A percentile compares a stretch with the other conserved stretches of the same genome.
These are phyloP conservation scores for Glaucomys volans DNA, from an alignment of 2,113 vertebrate genomes.

Conservation along the genomic window DNA sequence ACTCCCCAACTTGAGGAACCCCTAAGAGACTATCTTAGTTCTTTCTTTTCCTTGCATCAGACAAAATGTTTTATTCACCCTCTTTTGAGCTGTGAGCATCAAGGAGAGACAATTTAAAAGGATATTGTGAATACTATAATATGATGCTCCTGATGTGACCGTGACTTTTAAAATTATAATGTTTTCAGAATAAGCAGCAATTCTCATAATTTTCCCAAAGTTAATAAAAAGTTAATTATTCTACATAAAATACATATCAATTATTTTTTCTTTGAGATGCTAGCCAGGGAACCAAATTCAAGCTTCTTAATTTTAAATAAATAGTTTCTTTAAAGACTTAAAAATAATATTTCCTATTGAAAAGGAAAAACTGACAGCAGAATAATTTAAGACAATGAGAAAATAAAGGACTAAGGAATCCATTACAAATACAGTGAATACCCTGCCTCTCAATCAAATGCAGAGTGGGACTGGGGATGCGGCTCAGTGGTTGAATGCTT, in stretches of 20 bases:
- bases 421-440: not conserved
- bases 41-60: not conserved
- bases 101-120: not conserved
- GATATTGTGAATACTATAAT: not conserved
- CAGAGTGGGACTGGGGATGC: too few relatives aligned
- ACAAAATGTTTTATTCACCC: not conserved
- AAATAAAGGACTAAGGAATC: not conserved
- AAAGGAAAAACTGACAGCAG: not conserved
- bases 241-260: not conserved
- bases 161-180: not conserved
- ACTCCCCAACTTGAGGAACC: not conserved
- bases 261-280: not conserved
- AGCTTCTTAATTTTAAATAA: not conserved
- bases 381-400: not conserved
- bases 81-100: not conserved
- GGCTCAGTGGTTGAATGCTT: too few relatives aligned
- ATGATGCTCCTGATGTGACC: not conserved
- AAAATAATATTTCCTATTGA: not conserved
- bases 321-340: not conserved
- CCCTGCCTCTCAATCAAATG: too few relatives aligned
- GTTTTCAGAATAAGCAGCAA: not conserved
- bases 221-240: constrained; percentile 15
- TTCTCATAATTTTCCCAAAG: not conserved
- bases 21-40: not conserved
- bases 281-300: not conserved